Percentiles rank a stretch among this genome's conserved stretches.
Conservation (phyloP, 2,888 invertebrate genomes). For the Cotesia congregata region DNA sequence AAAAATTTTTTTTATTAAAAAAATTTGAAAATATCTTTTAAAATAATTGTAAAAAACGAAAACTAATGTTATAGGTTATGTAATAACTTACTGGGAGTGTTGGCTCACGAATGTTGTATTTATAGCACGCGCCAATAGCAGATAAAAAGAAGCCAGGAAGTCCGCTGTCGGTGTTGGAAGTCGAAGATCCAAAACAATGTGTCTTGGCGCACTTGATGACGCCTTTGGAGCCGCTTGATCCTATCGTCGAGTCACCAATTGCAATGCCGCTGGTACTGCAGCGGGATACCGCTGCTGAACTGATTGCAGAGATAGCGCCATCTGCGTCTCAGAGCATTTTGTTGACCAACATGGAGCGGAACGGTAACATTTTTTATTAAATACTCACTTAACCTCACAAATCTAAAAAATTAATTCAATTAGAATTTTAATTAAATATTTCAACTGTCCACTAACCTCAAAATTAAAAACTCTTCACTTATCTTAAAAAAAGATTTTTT, state of each 20-base stretch:
- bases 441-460: neutral
- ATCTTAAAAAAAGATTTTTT: too few relatives aligned
- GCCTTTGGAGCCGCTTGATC: slow-evolving; percentile 87
- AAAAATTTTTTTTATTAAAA: too few relatives aligned
- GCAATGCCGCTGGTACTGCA: slow-evolving; percentile 85
- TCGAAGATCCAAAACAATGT: slow-evolving; percentile 91
- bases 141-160: slow-evolving; percentile 73
- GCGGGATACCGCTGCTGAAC: slow-evolving; percentile 82
- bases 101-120: neutral
- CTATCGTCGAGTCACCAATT: slow-evolving; percentile 86
- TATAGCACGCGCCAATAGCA: slow-evolving; percentile 76
- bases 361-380: slow-evolving; percentile 71
- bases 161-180: slow-evolving; percentile 82
- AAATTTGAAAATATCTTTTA: too few relatives aligned
- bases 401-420: neutral
- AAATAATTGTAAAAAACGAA: too few relatives aligned
- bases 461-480: neutral
- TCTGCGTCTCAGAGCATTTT: slow-evolving; percentile 81
- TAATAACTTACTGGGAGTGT: neutral
- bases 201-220: slow-evolving; percentile 92
- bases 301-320: slow-evolving; percentile 80
- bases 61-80: too few relatives aligned
- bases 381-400: neutral
- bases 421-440: too few relatives aligned
- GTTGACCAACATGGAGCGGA: slow-evolving; percentile 90